These are phyloP conservation scores for Lumbricus terrestris DNA, from an alignment of 2,888 invertebrate genomes.

Conservation along the genomic window DNA sequence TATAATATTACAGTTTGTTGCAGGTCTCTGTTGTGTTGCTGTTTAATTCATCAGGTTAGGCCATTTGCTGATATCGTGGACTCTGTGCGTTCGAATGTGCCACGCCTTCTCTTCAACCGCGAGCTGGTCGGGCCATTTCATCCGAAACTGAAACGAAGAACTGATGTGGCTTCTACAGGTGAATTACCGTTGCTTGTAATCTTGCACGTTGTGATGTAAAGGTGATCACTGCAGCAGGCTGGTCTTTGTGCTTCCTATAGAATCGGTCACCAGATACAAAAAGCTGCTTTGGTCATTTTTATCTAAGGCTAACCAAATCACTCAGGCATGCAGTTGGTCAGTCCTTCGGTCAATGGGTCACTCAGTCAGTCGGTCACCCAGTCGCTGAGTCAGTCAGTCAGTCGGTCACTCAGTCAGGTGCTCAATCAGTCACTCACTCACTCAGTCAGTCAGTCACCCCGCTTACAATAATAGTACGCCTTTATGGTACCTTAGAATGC, in stretches of 20 bases:
- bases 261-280: too few species aligned
- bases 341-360: too few species aligned
- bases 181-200: not conserved
- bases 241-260: not conserved
- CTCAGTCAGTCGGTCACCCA: too few species aligned
- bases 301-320: too few species aligned
- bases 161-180: slow-evolving; percentile 21
- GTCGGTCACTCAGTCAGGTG: too few species aligned
- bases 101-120: slow-evolving; percentile 40
- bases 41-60: slow-evolving; percentile 33
- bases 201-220: not conserved
- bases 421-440: too few species aligned
- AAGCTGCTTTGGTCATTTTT: too few species aligned
- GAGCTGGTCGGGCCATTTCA: slow-evolving; percentile 37
- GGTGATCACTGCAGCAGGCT: not conserved
- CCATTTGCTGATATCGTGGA: slow-evolving; percentile 41
- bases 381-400: too few species aligned
- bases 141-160: not conserved
- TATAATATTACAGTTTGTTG: too few species aligned
- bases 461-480: not conserved
- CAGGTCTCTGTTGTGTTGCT: not conserved
- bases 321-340: too few species aligned
- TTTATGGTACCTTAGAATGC: not conserved
- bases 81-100: slow-evolving; percentile 22
- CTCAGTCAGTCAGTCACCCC: too few species aligned